Evolutionary conservation across 2,113 vertebrate genomes (phyloP).

Genomic region (Brienomyrus longianalis): DNA sequence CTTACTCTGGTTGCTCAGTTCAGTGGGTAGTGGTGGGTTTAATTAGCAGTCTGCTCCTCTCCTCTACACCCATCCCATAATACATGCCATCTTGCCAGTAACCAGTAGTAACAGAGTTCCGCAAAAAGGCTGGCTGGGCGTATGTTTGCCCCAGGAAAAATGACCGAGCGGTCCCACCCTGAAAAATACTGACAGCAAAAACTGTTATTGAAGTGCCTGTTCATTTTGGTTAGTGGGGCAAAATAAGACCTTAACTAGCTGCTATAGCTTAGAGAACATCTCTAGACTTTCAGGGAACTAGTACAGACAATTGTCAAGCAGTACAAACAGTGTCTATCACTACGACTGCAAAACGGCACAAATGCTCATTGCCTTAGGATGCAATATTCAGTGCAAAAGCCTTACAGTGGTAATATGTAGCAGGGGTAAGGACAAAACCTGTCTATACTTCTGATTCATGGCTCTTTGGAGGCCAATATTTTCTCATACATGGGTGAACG

Average conservation of each 20-base stretch:
- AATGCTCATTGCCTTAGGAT: not conserved
- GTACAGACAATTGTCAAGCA: not conserved
- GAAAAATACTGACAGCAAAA: not conserved
- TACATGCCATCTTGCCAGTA: constrained; percentile 12
- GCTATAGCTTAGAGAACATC: not conserved
- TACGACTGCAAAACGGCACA: not conserved
- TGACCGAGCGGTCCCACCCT: not conserved
- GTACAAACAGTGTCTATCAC: not conserved
- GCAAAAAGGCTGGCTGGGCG: not conserved
- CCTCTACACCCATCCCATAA: not conserved
- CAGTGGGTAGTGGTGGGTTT: constrained; percentile 18
- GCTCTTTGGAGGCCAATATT: constrained; percentile 18
- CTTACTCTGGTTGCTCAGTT: constrained; percentile 7
- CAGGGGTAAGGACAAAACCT: not conserved
- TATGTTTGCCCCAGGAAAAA: not conserved
- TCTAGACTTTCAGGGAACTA: not conserved
- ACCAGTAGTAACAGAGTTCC: constrained; percentile 12
- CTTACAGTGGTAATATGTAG: not conserved
- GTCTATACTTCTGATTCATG: not conserved
- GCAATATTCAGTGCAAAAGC: not conserved
- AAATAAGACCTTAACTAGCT: not conserved
- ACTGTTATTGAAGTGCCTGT: not conserved
- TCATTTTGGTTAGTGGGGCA: not conserved
- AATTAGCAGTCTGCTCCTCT: constrained; percentile 14
- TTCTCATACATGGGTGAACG: not conserved